Base-by-base conservation (phyloP, 2,113 vertebrate genomes). In the Heterotilapia buettikoferi region DNA sequence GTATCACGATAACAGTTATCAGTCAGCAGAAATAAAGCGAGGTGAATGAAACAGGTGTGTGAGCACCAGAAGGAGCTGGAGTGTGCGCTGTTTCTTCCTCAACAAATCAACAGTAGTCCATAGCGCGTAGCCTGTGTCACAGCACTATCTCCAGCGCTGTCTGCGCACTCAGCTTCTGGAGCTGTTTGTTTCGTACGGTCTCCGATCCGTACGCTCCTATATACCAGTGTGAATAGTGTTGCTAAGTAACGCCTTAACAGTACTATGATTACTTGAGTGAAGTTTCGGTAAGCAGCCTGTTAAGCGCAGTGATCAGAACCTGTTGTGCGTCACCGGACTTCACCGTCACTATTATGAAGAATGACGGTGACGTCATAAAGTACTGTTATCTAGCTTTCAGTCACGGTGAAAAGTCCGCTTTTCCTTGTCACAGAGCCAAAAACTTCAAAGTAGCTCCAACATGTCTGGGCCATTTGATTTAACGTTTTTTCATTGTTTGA, bases 151-250 rank as follows among this genome's bases (percentile, higher is more conserved):
- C 68, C 76, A 68, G 53, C 79, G 54, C 53, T 86, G 26, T 84
- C 79, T 82, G 84, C 81, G 89, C 86, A 50, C 88, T 83, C 80
- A 33, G 82, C 26, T 21, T 83, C 50, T 82, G 82, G 86, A 57
- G 52, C 50, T 18, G 6, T 71, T 85, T 31, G 54, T 76, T 59
- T 83, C 43, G 81, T 52, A 87, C 40, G 40, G 88, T 63, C 90
- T 88, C 92, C 79, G 89, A 94, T 78, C 86, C 57, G 79, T 81
- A 89, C 95, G 81, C 84, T 61, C 94, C 95, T 97, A 96, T 97
- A 97, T 95, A 96, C 86, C 90, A 45, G 88, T 31, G 73, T 45
- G 45, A 83, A 93, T 94, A 90, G 90, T 90, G 96, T 93, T 90
- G 90, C 90, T 26, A 54, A 54, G 93, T 86, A 78, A 93, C 91